Conservation (phyloP, 2,113 vertebrate species). For the Eleginops maclovinus region DNA sequence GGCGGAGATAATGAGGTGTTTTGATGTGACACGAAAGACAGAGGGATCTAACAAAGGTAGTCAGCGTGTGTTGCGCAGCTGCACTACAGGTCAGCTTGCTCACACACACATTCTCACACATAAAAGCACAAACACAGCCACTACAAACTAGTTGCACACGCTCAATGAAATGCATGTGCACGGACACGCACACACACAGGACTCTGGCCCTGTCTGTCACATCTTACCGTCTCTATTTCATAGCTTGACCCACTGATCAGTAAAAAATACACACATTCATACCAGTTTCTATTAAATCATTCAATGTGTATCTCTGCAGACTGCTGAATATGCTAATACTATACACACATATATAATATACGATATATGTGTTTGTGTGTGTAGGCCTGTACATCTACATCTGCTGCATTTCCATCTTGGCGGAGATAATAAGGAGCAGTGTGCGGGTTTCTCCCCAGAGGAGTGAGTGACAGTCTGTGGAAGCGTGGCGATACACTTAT, state of each 20-base stretch:
- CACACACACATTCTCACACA: slow-evolving; percentile 28
- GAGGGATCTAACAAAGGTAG: slow-evolving; percentile 78
- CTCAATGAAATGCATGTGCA: slow-evolving; percentile 9
- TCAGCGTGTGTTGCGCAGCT: slow-evolving; percentile 66
- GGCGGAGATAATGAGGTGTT: slow-evolving; percentile 82
- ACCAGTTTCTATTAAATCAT: slow-evolving; percentile 3
- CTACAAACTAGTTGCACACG: slow-evolving; percentile 43
- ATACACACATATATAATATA: neutral
- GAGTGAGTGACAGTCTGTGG: slow-evolving; percentile 82
- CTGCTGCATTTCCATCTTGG: slow-evolving; percentile 67
- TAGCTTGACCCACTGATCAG: slow-evolving; percentile 26
- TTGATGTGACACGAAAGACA: slow-evolving; percentile 82
- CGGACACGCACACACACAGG: slow-evolving; percentile 30
- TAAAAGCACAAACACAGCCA: slow-evolving; percentile 20
- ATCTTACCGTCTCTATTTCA: slow-evolving; percentile 24
- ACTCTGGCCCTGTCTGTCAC: slow-evolving; percentile 20
- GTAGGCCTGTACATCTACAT: slow-evolving; percentile 37
- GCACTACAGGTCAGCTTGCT: slow-evolving; percentile 74
- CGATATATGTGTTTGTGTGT: slow-evolving; percentile 27
- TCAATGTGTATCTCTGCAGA: slow-evolving; percentile 13
- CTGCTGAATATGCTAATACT: neutral
- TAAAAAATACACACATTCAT: slow-evolving; percentile 11
- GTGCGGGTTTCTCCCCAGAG: slow-evolving; percentile 66
- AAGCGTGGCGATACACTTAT: slow-evolving; percentile 71
- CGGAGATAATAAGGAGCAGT: slow-evolving; percentile 67